Evolutionary conservation across 2,888 invertebrate species (phyloP), one percentile per base, ranked within the genome.

Genomic region (Cheilosia scutellata): DNA sequence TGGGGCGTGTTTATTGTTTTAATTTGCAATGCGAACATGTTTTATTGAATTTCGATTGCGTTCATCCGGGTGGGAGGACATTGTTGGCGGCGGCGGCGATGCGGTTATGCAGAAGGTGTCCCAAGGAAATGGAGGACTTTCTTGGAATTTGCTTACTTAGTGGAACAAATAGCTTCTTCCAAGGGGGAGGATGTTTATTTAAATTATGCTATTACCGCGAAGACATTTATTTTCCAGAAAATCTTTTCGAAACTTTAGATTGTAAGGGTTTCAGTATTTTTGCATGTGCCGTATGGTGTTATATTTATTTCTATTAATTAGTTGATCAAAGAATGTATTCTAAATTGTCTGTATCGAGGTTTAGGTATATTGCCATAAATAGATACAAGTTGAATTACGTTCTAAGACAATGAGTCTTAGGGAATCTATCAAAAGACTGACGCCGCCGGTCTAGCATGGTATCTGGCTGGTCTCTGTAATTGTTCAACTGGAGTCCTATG

Each of bases 1-100:
- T 72, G 82, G 86, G 86, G 86, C 86, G 86, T 86, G 86, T 86
- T 86, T 86, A 86, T 86, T 86, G 86, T 86, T 86, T 86, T 86
- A 86, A 86, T 86, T 86, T 86, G 86, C 82, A 86, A 86, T 86
- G 76, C 77, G 86, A 86, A 82, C 86, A 86, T 86, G 86, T 86
- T 86, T 86, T 86, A 86, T 86, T 86, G 86, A 86, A 86, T 86
- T 86, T 82, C 86, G 82, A 86, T 86, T 86, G 86, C 86, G 72
- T 68, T 76, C 33, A 25, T 11, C 42, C 16, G 42, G 60, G 20
- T 40, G 62, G 25, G 42, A 5, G 53, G 25, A 20, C n/a, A n/a
- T n/a, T n/a, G n/a, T 13, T n/a, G 44, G 13, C 3, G 31, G 33
- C 27, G n/a, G 47, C 2, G 29, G 13, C 25, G 4, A 25, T 37